Evolutionary conservation across 2,797 vertebrate species (phyloP).

Genomic region (Ptychadena robeensis): DNA sequence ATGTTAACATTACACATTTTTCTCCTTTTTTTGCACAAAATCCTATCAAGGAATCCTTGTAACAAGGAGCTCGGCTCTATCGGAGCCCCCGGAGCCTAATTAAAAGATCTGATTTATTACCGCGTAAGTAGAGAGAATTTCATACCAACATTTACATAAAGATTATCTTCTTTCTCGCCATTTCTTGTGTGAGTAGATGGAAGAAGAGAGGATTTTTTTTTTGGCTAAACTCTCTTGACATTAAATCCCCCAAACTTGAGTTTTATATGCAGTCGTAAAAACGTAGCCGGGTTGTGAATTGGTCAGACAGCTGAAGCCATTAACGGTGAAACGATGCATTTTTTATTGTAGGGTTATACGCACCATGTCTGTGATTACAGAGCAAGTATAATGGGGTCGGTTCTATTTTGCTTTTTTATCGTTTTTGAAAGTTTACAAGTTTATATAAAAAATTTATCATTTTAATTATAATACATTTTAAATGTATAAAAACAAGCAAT

Average conservation of each 20-base stretch:
- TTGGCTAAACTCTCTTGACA: slow-evolving; percentile 22
- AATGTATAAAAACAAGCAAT: background rate
- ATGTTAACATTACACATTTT: slow-evolving; percentile 48
- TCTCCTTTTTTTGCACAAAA: slow-evolving; percentile 33
- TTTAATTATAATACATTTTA: background rate
- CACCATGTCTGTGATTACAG: background rate
- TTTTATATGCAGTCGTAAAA: slow-evolving; percentile 37
- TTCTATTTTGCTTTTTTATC: background rate
- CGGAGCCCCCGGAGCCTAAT: slow-evolving; percentile 49
- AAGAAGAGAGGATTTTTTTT: slow-evolving; percentile 25
- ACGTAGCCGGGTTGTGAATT: slow-evolving; percentile 39
- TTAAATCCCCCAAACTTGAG: slow-evolving; percentile 40
- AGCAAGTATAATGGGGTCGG: background rate
- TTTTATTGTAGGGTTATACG: slow-evolving; percentile 12
- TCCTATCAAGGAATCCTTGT: slow-evolving; percentile 48
- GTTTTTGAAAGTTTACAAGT: background rate
- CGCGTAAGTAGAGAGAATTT: slow-evolving; percentile 45
- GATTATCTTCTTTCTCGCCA: slow-evolving; percentile 51
- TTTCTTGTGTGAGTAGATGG: slow-evolving; percentile 38
- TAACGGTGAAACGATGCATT: slow-evolving; percentile 29
- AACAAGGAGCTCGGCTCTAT: slow-evolving; percentile 32
- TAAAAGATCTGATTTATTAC: slow-evolving; percentile 61
- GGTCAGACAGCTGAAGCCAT: slow-evolving; percentile 31
- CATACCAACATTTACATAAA: slow-evolving; percentile 58
- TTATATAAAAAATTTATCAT: background rate